These are phyloP conservation scores for Euwallacea similis DNA, from an alignment of 1,140 invertebrate genomes.

Conservation along the genomic window DNA sequence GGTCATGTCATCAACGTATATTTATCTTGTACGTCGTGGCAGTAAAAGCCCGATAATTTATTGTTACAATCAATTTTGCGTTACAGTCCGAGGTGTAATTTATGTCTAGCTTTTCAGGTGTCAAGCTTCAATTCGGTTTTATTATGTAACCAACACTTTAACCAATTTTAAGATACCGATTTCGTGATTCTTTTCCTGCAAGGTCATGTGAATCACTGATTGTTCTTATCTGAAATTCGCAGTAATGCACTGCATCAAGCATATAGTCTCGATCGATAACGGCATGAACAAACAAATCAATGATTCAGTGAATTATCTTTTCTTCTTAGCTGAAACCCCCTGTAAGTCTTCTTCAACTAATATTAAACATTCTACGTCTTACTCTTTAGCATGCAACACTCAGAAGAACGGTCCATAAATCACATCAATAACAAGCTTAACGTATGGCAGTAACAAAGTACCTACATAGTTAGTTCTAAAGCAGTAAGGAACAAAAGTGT, in stretches of 20 bases:
- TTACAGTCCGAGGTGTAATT: neutral
- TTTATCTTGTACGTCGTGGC: conserved; percentile 10
- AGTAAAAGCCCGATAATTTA: conserved; percentile 11
- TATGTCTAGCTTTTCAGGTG: neutral
- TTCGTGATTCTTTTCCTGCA: neutral
- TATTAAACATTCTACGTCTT: too few species aligned
- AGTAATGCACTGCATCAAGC: too few species aligned
- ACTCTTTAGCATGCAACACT: too few species aligned
- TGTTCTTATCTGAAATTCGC: neutral
- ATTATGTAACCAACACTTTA: neutral
- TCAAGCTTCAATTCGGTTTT: neutral
- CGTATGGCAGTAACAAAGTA: too few species aligned
- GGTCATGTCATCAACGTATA: conserved; percentile 17
- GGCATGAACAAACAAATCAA: too few species aligned
- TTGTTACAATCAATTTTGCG: neutral
- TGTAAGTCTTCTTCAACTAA: too few species aligned
- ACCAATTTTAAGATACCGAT: neutral
- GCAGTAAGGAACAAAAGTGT: neutral
- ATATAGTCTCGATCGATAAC: too few species aligned
- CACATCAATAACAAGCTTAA: too few species aligned
- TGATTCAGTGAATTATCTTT: too few species aligned
- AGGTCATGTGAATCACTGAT: neutral
- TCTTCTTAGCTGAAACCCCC: too few species aligned
- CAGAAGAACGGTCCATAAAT: too few species aligned
- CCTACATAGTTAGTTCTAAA: too few species aligned